Evolutionary conservation across 1,140 invertebrate genomes (phyloP), one percentile per base, ranked within the genome.

Genomic region (Kradibia gibbosae): DNA sequence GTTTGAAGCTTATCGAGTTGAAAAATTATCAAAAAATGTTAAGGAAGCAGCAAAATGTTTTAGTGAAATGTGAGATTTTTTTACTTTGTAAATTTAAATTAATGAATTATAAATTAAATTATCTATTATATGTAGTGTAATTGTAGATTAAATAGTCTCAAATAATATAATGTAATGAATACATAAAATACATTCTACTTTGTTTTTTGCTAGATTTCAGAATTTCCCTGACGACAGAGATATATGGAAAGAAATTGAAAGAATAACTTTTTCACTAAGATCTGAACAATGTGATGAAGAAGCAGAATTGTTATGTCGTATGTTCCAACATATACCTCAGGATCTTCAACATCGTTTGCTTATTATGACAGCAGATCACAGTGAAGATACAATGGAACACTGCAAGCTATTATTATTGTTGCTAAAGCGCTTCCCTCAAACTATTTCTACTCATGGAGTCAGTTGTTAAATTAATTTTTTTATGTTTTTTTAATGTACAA

Each of bases 311-410:
- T 86, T 93, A 31, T 92, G 91, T 81, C 93, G 94, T 88, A 94
- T 95, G 93, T 95, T 95, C 88, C 93, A 95, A 87, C 92, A 94
- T 76, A 92, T 94, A 86, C 91, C 93, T 31, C 92, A 93, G 85
- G 95, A 96, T 84, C 93, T 96, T 28, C 96, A 96, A 87, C 94
- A 95, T 82, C 93, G 94, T 78, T 91, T 96, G 75, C 91, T 98
- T 20, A 91, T 97, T 80, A 94, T 95, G 82, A 96, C 96, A 81
- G 96, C 96, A 34, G 96, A 97, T 90, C 94, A 96, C 80, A 96
- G 95, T 86, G 95, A 96, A 88, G 96, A 97, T 88, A 96, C 95
- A 36, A 95, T 97, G 93, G 96, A 97, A 87, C 96, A 97, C 89
- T 97, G 96, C 88, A 93, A 95, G 84, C 90, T 97, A 67, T 90